Percentiles rank a stretch among this genome's conserved stretches.
Evolutionary conservation across 2,113 vertebrate genomes (phyloP).

Genomic region (Ictalurus furcatus): DNA sequence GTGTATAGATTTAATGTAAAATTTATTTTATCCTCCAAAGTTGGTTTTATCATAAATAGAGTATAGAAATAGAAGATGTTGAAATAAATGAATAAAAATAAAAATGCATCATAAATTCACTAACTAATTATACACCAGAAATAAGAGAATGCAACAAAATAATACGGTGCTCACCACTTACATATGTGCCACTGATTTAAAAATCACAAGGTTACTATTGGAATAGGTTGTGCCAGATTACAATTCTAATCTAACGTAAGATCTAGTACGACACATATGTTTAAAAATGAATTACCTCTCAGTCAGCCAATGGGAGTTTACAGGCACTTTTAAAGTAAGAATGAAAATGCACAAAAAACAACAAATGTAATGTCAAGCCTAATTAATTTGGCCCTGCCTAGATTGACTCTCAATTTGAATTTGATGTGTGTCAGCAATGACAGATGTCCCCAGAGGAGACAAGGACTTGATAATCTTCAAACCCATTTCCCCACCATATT

Average conservation of each 20-base stretch:
- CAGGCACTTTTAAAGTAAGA: not conserved
- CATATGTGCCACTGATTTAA: not conserved
- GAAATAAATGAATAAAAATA: too few species aligned
- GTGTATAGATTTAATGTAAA: too few species aligned
- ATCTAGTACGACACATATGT: not conserved
- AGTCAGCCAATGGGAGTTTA: not conserved
- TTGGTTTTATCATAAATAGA: too few species aligned
- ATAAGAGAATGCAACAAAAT: not conserved
- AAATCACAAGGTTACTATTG: not conserved
- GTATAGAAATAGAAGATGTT: too few species aligned
- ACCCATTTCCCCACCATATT: not conserved
- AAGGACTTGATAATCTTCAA: not conserved
- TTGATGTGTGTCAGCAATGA: not conserved
- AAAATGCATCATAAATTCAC: too few species aligned
- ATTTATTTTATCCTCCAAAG: too few species aligned
- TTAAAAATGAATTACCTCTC: not conserved
- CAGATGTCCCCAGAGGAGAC: not conserved
- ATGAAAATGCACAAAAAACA: not conserved
- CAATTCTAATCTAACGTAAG: not conserved
- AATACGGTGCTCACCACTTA: not conserved
- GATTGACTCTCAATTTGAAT: too few species aligned
- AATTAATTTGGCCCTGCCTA: not conserved
- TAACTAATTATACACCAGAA: not conserved
- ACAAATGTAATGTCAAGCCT: not conserved
- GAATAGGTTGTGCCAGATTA: not conserved